Evolutionary conservation across 2,113 vertebrate species (phyloP).

Genomic region (Rostratula benghalensis): DNA sequence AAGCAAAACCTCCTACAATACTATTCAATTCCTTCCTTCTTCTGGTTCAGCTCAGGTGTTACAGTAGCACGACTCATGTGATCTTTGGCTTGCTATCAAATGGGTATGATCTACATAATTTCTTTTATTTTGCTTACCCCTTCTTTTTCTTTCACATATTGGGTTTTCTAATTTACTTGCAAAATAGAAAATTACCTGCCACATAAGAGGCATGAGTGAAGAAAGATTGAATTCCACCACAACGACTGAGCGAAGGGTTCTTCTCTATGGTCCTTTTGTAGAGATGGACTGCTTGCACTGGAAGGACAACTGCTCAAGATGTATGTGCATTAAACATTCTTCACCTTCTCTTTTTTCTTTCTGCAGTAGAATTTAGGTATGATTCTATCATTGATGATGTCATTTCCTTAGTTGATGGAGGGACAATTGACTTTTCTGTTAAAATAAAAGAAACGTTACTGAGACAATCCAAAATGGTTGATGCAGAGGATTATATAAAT

Average conservation of each 20-base stretch:
- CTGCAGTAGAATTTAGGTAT: neutral
- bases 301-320: neutral
- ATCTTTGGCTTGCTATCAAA: neutral
- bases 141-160: neutral
- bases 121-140: neutral
- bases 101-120: neutral
- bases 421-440: conserved; percentile 66
- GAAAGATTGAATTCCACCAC: neutral
- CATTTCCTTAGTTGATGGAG: conserved; percentile 83
- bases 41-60: neutral
- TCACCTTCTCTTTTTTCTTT: neutral
- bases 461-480: conserved; percentile 40
- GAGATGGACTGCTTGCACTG: neutral
- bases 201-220: neutral
- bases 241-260: neutral
- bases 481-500: conserved; percentile 70
- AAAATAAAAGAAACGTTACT: conserved; percentile 81
- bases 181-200: neutral
- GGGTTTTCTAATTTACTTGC: neutral
- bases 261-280: neutral
- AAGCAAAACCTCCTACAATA: neutral
- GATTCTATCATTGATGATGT: conserved; percentile 76
- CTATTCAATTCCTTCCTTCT: neutral
- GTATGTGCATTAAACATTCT: neutral
- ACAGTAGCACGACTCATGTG: neutral